Percentiles rank a stretch among this genome's conserved stretches.
Evolutionary conservation across 2,888 invertebrate species (phyloP).

Genomic region (Silvanus unidentatus): DNA sequence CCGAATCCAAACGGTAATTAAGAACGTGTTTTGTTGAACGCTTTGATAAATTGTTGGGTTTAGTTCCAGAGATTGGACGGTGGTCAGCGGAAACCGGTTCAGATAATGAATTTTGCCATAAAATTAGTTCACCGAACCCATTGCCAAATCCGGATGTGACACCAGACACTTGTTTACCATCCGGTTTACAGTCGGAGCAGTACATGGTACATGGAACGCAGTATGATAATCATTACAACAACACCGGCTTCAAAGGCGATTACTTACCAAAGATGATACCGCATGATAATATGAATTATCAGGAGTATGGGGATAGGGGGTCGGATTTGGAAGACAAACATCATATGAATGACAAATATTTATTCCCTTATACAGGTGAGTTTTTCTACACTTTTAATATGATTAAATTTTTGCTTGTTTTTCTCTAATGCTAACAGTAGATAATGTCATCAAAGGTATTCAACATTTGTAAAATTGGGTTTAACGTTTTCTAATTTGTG

Average conservation of each 20-base stretch:
- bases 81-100: conserved; percentile 79
- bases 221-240: conserved; percentile 37
- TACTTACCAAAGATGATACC: conserved; percentile 40
- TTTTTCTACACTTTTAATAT: conserved; percentile 5
- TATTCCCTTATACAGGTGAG: conserved; percentile 75
- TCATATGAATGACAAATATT: conserved; percentile 69
- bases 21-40: neutral
- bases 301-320: conserved; percentile 60
- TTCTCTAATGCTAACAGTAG: conserved; percentile 15
- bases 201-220: conserved; percentile 38
- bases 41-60: conserved; percentile 5
- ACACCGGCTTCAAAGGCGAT: conserved; percentile 33
- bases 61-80: conserved; percentile 51
- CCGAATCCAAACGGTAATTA: conserved; percentile 48
- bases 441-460: conserved; percentile 20
- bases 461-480: conserved; percentile 1
- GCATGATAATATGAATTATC: conserved; percentile 43
- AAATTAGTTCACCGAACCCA: conserved; percentile 61
- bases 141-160: conserved; percentile 74
- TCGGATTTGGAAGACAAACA: conserved; percentile 69
- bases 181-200: conserved; percentile 49
- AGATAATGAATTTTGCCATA: conserved; percentile 63
- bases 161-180: conserved; percentile 54
- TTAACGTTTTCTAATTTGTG: neutral
- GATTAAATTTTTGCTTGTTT: conserved; percentile 12